Evolutionary conservation across 1,140 invertebrate genomes (phyloP).

Genomic region (Babylonia areolata): DNA sequence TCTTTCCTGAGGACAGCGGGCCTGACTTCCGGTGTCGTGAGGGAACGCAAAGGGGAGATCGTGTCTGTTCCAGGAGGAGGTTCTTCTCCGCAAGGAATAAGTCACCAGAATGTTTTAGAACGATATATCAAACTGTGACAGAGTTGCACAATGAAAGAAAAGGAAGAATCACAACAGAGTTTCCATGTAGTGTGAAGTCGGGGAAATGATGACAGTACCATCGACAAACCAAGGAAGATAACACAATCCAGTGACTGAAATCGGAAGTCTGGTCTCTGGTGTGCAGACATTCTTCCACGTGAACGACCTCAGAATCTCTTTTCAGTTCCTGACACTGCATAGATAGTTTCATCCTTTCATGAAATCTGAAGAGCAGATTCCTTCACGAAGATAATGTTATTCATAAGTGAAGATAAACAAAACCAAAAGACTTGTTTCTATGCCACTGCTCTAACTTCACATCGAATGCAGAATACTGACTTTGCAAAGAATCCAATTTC

Average conservation of each 20-base stretch:
- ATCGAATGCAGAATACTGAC: neutral
- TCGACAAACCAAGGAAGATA: no score
- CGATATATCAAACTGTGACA: neutral
- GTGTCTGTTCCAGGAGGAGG: neutral
- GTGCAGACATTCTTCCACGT: no score
- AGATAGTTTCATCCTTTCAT: neutral
- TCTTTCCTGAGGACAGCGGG: conserved; percentile 36
- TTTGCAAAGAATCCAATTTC: neutral
- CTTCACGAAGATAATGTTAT: neutral
- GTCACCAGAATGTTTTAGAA: neutral
- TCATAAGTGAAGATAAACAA: neutral
- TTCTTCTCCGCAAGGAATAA: neutral
- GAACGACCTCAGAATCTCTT: no score
- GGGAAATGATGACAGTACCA: neutral
- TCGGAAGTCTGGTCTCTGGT: no score
- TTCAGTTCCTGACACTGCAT: no score
- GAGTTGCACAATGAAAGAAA: neutral
- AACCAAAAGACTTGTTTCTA: neutral
- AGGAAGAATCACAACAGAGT: neutral
- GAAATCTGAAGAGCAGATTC: neutral
- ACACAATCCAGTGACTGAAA: no score
- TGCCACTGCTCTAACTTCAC: neutral
- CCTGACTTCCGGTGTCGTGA: no score
- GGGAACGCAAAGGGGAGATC: no score
- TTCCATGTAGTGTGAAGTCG: neutral